A percentile compares a stretch with the other conserved stretches of the same genome.
phyloP scores from a whole-genome alignment of 2,113 vertebrate species.

The Gavia stellata region DNA sequence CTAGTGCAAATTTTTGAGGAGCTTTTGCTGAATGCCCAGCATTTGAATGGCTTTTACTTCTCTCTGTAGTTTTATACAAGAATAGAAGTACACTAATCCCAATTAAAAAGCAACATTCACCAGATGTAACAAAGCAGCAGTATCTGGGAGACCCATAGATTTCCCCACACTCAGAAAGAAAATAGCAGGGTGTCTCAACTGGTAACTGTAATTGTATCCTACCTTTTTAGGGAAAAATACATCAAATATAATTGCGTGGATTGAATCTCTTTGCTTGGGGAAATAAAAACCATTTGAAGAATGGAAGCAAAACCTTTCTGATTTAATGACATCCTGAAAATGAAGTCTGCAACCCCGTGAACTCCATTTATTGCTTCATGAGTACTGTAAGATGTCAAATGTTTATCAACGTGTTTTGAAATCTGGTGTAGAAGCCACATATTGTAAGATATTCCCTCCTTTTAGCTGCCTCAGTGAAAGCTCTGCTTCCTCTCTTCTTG shows the following conservation, averaged over 20 bases:
- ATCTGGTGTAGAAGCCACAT: not conserved
- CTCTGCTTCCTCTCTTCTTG: not conserved
- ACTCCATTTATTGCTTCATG: constrained; percentile 54
- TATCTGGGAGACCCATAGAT: not conserved
- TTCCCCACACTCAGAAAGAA: not conserved
- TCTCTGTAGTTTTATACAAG: not conserved
- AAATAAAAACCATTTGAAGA: constrained; percentile 33
- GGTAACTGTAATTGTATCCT: not conserved
- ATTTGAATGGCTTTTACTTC: not conserved
- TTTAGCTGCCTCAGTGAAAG: not conserved
- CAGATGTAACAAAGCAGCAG: not conserved
- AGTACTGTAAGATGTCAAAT: constrained; percentile 34
- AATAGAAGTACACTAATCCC: not conserved
- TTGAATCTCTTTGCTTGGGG: constrained; percentile 4
- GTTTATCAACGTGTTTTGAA: constrained; percentile 3
- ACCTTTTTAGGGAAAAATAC: constrained; percentile 1
- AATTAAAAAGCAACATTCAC: not conserved
- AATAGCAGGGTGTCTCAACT: not conserved
- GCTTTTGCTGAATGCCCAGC: not conserved
- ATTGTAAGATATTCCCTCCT: not conserved
- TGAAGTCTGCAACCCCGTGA: constrained; percentile 41
- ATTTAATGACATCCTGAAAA: constrained; percentile 53
- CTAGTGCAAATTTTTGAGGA: not conserved
- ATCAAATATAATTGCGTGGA: not conserved
- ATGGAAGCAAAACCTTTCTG: constrained; percentile 20